phyloP scores from a whole-genome alignment of 35 echinoderm and acorn worm species.

The Eucidaris tribuloides region DNA sequence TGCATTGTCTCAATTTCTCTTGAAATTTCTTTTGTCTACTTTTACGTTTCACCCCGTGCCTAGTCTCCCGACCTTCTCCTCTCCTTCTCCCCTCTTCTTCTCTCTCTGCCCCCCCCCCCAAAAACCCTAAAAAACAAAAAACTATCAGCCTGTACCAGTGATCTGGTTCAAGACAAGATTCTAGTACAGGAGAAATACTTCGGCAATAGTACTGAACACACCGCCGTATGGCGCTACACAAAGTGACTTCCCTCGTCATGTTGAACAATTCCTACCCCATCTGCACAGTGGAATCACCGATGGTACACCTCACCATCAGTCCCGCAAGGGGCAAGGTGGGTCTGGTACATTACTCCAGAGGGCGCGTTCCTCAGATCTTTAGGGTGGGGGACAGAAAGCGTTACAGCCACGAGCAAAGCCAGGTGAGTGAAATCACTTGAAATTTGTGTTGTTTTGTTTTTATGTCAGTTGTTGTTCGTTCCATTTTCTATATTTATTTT shows the following conservation, averaged over 20 bases:
- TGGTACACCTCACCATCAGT: constrained; percentile 65
- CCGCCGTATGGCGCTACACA: constrained; percentile 64
- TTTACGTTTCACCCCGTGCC: too few species aligned
- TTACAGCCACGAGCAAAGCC: constrained; percentile 27
- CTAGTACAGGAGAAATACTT: constrained; percentile 95
- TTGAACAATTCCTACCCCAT: constrained; percentile 84
- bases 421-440: too few species aligned
- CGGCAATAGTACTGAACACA: constrained; percentile 81
- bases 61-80: background rate
- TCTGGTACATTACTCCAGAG: constrained; percentile 62
- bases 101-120: too few species aligned
- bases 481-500: too few species aligned
- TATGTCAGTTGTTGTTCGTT: too few species aligned
- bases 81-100: background rate
- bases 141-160: constrained; percentile 26
- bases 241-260: constrained; percentile 91
- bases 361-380: constrained; percentile 64
- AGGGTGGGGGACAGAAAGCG: constrained; percentile 67
- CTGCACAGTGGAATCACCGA: constrained; percentile 32
- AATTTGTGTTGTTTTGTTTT: too few species aligned
- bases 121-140: background rate
- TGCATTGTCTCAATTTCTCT: too few species aligned
- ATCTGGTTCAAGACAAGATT: constrained; percentile 67
- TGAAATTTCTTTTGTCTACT: too few species aligned
- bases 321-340: constrained; percentile 33